phyloP scores from a whole-genome alignment of 2,888 invertebrate genomes.

The Agrochola lychnidis region DNA sequence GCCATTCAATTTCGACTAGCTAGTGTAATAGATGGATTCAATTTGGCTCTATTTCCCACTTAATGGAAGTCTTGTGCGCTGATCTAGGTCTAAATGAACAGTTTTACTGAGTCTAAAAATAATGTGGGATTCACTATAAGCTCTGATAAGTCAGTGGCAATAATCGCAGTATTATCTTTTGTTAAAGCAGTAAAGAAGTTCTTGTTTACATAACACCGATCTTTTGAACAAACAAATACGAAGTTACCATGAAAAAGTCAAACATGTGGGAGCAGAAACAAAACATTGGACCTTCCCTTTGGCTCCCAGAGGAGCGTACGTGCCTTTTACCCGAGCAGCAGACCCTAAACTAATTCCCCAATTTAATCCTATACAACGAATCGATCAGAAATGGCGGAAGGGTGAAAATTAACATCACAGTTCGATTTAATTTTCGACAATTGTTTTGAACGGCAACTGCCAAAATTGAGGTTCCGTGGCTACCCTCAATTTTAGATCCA shows the following conservation, averaged over 20 bases:
- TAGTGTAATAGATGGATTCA: conserved; percentile 36
- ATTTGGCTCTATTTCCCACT: conserved; percentile 23
- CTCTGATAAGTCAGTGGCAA: background rate
- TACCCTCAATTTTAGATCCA: conserved; percentile 1
- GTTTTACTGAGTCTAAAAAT: background rate
- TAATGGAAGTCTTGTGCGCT: background rate
- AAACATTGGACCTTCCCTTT: conserved; percentile 47
- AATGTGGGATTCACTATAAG: background rate
- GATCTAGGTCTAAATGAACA: conserved; percentile 12
- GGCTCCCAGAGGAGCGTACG: conserved; percentile 66
- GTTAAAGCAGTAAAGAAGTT: background rate
- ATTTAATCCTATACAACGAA: conserved; percentile 68
- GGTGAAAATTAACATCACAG: conserved; percentile 55
- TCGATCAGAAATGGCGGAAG: conserved; percentile 64
- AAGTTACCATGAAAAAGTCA: conserved; percentile 18
- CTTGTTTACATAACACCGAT: background rate
- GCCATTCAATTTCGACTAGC: conserved; percentile 35
- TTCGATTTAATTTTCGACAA: conserved; percentile 40
- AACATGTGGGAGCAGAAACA: conserved; percentile 28
- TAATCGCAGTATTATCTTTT: background rate
- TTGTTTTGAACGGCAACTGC: conserved; percentile 41
- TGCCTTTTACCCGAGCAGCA: conserved; percentile 62
- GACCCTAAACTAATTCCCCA: conserved; percentile 73
- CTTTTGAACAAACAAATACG: conserved; percentile 7
- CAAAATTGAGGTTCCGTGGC: background rate